Base-by-base conservation (phyloP, 2,888 invertebrate species). In the Metellina segmentata region DNA sequence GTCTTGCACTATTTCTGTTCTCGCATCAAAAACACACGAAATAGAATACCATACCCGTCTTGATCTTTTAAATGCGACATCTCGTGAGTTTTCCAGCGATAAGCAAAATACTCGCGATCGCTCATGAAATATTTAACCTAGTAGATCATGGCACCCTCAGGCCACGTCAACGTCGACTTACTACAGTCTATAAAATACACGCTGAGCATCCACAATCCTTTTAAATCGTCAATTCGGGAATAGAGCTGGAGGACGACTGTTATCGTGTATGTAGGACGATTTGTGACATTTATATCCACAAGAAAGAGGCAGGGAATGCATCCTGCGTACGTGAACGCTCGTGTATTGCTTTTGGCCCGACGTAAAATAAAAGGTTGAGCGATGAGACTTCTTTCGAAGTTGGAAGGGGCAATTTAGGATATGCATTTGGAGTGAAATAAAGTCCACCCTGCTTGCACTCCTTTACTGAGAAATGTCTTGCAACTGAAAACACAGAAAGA, bases 161-260 rank as follows among this genome's bases (percentile, higher is more conserved):
- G 61, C 53, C 6, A 72, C 52, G 7, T 78, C 78, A 7, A 13
- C 48, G 34, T 48, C 53, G 61, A 74, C 52, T 78, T 85, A 61
- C 48, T 34, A 53, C 85, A 8, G 48, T 69, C 75, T 53, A 85
- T 85, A 85, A 85, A 85, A 85, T 53, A 13, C 53, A 20, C 20
- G 53, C 48, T 77, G 19, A 13, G 16, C 61, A 79, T 34, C 81
- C 16, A 19, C 71, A 13, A 72, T 20, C 13, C 51, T 52, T 79
- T 82, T 4, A 75, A 61, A 74, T 85, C 85, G 16, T 11, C 61
- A n/a, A 61, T 61, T 61, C 19, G 70, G 72, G 52, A 82, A 82
- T 19, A 82, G 52, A 11, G 13, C 49, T 70, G 61, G 53, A 19
- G 13, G n/a, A 7, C 48, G 61, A 53, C 74, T 85, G 85, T 34